Percentiles rank a stretch among this genome's conserved stretches.
These are phyloP conservation scores for Dryobotodes eremita DNA, from an alignment of 2,888 invertebrate species.

Conservation along the genomic window DNA sequence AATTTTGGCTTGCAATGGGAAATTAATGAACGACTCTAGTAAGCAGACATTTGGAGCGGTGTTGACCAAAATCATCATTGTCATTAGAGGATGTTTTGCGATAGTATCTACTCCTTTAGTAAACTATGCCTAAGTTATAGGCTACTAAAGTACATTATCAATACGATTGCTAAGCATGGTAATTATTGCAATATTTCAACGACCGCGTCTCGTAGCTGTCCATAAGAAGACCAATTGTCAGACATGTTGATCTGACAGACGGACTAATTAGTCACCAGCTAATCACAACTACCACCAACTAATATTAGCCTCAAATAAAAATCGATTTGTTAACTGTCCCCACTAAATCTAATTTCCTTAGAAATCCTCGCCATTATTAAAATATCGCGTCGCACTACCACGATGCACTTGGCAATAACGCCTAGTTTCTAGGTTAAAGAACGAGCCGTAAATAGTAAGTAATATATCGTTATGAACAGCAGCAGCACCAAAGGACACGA, in stretches of 20 bases:
- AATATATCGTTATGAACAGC: neutral
- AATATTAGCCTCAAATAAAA: neutral
- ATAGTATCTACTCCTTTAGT: neutral
- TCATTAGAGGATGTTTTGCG: neutral
- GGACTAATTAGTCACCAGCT: neutral
- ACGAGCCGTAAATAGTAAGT: neutral
- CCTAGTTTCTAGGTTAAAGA: neutral
- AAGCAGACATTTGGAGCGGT: neutral
- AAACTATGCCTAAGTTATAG: neutral
- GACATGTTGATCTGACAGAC: neutral
- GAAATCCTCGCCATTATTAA: neutral
- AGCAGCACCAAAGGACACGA: neutral
- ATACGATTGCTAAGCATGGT: neutral
- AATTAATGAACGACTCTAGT: neutral
- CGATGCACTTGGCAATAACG: constrained; percentile 16
- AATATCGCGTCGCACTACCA: neutral
- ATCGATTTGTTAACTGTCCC: neutral
- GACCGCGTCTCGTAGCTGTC: neutral
- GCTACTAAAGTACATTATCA: too few species aligned
- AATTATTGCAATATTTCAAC: neutral
- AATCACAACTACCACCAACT: neutral
- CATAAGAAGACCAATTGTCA: neutral
- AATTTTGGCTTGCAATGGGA: neutral
- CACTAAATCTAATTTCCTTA: neutral
- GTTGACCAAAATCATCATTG: neutral